Evolutionary conservation across 2,888 invertebrate species (phyloP).

Genomic region (Spisula subtruncata): DNA sequence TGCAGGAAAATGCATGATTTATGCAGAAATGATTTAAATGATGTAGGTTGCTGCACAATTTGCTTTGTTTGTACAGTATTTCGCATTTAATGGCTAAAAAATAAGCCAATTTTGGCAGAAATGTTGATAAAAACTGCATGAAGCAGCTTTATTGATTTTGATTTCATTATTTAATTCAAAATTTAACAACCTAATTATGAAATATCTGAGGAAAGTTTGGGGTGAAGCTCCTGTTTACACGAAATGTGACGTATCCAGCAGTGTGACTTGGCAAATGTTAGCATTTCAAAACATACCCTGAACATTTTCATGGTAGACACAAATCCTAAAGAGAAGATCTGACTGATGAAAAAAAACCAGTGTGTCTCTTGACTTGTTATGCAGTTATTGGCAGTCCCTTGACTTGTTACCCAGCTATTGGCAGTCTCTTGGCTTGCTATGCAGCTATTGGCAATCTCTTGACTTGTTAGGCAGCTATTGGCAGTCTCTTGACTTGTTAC

Average conservation of each 20-base stretch:
- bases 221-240: neutral
- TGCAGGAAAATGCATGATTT: neutral
- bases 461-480: too few relatives aligned
- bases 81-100: neutral
- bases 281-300: neutral
- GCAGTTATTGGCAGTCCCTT: too few relatives aligned
- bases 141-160: neutral
- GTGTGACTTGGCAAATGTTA: neutral
- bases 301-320: too few relatives aligned
- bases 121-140: neutral
- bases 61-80: too few relatives aligned
- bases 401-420: too few relatives aligned
- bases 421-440: too few relatives aligned
- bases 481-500: too few relatives aligned
- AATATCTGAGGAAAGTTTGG: neutral
- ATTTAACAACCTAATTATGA: neutral
- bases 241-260: neutral
- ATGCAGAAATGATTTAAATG: neutral
- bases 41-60: too few relatives aligned
- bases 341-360: neutral
- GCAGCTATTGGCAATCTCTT: too few relatives aligned
- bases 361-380: too few relatives aligned
- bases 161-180: constrained; percentile 4
- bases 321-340: neutral
- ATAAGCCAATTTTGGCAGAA: neutral